Percentiles rank a stretch among this genome's conserved stretches.
These are phyloP conservation scores for Adela reaumurella DNA, from an alignment of 2,888 invertebrate genomes.

Conservation along the genomic window DNA sequence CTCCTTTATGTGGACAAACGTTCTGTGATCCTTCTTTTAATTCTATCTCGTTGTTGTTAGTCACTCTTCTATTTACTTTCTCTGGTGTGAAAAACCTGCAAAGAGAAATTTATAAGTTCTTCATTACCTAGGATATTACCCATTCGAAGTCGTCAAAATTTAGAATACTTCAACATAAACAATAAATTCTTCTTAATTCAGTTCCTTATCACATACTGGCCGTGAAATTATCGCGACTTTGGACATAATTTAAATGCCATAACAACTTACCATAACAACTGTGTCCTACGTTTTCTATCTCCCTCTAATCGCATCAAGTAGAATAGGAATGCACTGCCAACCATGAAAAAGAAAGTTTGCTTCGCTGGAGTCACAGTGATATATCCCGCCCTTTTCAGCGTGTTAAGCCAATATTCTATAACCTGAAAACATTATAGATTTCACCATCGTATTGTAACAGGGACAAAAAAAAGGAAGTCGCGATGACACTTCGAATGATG, in stretches of 20 bases:
- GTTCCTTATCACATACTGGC: no score
- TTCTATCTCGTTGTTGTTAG: neutral
- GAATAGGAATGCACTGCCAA: slow-evolving; percentile 42
- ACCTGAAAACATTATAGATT: slow-evolving; percentile 21
- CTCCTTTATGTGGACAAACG: slow-evolving; percentile 37
- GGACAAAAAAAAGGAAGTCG: neutral
- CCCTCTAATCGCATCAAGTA: slow-evolving; percentile 48
- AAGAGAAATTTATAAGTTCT: slow-evolving; percentile 4
- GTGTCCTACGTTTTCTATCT: slow-evolving; percentile 33
- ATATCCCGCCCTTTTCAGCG: slow-evolving; percentile 27
- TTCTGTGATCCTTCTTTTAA: slow-evolving; percentile 17
- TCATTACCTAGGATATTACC: no score
- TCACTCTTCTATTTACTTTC: slow-evolving; percentile 30
- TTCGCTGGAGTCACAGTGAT: slow-evolving; percentile 31
- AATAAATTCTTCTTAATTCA: no score
- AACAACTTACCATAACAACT: slow-evolving; percentile 35
- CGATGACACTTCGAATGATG: neutral
- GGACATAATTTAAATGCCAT: no score
- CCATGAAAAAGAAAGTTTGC: slow-evolving; percentile 41
- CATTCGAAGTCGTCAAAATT: no score
- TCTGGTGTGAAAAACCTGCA: slow-evolving; percentile 44
- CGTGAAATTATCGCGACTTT: no score
- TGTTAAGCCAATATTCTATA: slow-evolving; percentile 39
- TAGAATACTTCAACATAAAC: no score
- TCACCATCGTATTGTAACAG: neutral